phyloP scores from a whole-genome alignment of 2,113 vertebrate genomes.

The Pangasianodon hypophthalmus region DNA sequence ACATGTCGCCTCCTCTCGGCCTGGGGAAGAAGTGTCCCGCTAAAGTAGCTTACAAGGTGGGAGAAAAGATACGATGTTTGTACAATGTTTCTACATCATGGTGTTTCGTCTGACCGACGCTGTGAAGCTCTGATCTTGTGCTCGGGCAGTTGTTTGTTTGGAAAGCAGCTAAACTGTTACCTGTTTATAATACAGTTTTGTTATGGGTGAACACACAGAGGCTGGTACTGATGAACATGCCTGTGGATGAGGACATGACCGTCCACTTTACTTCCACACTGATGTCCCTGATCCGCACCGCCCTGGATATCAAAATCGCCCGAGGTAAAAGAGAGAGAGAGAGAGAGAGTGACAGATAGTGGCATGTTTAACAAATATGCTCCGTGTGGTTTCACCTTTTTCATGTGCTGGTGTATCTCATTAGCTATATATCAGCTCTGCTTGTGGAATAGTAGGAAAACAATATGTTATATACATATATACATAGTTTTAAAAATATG shows the following conservation, averaged over 20 bases:
- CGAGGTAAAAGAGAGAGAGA: conserved; percentile 78
- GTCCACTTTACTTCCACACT: conserved; percentile 98
- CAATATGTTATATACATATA: no score
- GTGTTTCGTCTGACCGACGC: not conserved
- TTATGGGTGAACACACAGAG: conserved; percentile 75
- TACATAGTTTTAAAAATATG: no score
- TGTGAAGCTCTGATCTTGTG: not conserved
- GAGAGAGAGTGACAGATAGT: not conserved
- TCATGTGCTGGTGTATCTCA: not conserved
- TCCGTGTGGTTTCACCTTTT: not conserved
- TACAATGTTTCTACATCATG: not conserved
- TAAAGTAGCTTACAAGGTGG: conserved; percentile 99
- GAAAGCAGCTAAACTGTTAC: not conserved
- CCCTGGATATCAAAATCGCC: conserved; percentile 95
- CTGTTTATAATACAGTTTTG: not conserved
- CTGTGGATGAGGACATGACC: conserved; percentile 93
- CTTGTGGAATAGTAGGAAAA: no score
- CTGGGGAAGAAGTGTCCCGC: conserved; percentile 98
- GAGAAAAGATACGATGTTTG: conserved; percentile 26
- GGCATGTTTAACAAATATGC: no score
- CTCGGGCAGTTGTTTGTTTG: not conserved
- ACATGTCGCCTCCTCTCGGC: conserved; percentile 98
- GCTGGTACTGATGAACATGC: conserved; percentile 99
- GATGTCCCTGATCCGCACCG: conserved; percentile 96
- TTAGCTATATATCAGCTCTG: no score